Evolutionary conservation across 2,888 invertebrate species (phyloP), one percentile per base, ranked within the genome.

Genomic region (Nomada ferruginata): DNA sequence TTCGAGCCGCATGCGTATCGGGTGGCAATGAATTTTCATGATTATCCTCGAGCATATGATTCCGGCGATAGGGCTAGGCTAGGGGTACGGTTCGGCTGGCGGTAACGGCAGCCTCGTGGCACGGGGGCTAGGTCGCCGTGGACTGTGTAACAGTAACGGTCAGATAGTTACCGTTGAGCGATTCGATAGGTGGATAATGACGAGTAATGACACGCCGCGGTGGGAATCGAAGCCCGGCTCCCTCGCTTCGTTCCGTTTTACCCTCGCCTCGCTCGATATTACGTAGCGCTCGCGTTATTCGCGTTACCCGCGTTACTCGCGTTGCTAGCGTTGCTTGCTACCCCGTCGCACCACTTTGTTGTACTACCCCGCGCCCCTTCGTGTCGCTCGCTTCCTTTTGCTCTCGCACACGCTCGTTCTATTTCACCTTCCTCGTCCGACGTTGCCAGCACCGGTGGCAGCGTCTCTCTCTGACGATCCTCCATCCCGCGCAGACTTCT

Each of bases 121-220:
- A 26, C 42, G 50, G 64, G 20, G 20, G 42, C 53, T n/a, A 44
- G 50, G 61, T 60, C n/a, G 55, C 57, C 23, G 69, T 44, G 70
- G 75, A 59, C 53, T 74, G 76, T 82, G 73, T 74, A 87, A 83
- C 87, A 79, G 81, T 76, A 79, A 88, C 84, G 90, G 84, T 87
- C 87, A 83, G 90, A 92, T 92, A 92, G 92, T 92, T 92, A 93
- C 91, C 90, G 90, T 90, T 90, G 91, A 91, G 89, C 93, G 91
- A 92, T 92, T 92, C 91, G 92, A 92, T 92, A 91, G 91, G 90
- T 91, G 92, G 92, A 91, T 92, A 92, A 92, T 92, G 92, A 92
- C 92, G 92, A 92, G 92, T 92, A 92, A 92, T 92, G 92, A 92
- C 91, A 90, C 91, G 89, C 88, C 89, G 90, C 89, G 88, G 88